Evolutionary conservation across 1,140 invertebrate species (phyloP), one percentile per base, ranked within the genome.

Genomic region (Triops cancriformis): DNA sequence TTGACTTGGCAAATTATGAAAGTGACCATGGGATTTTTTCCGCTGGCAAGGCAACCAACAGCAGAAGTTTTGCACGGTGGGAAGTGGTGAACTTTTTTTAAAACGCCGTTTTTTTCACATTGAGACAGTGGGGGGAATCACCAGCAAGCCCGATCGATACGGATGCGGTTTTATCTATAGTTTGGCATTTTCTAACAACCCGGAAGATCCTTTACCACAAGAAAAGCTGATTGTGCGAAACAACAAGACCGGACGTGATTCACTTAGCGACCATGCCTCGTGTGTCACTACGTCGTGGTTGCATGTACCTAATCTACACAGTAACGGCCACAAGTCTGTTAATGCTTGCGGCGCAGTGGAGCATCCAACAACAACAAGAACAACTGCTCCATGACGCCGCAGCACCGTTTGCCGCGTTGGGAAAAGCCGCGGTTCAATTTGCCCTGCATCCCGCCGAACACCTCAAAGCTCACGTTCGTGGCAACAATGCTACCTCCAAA

Each of bases 301-400:
- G 28, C 76, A 45, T 79, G 7, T 79, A 77, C 26, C 43, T 43
- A 72, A 28, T 78, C 10, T 78, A 78, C 41, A 78, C 77, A 12
- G 72, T 78, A 37, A 45, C 74, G 26, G 77, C 42, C 26, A 73
- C 77, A 28, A 74, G 72, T 11, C 11, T 78, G 41, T 43, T 78
- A 42, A 78, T 78, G 77, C 72, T 78, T 28, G 77, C 77, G 5
- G 42, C 73, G 26, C 77, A 78, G 10, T 78, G 18, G 72, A 78
- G 75, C 72, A 78, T 26, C 37, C 77, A 26, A 42, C 77, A 26
- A 41, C 45, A 27, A 23, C 72, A 78, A 73, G 31, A 73, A 43
- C 45, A 64, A 64, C 26, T 73, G 28, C 72, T 77, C 14, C 51
- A 73, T 37, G 72, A 77, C 9, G 76, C 64, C 26, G 7, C 76